These are phyloP conservation scores for Lymantria dispar DNA, from an alignment of 2,888 invertebrate genomes.

Conservation along the genomic window DNA sequence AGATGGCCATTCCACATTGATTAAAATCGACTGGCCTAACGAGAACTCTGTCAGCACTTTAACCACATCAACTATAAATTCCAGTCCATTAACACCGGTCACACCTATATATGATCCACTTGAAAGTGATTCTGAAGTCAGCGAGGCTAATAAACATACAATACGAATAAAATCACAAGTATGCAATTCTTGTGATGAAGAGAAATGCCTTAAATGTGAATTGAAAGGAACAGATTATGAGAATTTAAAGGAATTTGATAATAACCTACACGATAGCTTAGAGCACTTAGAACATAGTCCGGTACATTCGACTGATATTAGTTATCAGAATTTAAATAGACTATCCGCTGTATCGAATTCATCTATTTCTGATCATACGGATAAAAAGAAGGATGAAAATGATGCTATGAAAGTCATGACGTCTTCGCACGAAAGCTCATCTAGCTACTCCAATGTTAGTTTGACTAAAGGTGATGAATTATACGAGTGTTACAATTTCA, in stretches of 20 bases:
- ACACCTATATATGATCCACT: slow-evolving; percentile 69
- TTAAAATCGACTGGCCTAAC: slow-evolving; percentile 72
- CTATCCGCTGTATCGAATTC: slow-evolving; percentile 72
- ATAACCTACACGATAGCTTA: slow-evolving; percentile 50
- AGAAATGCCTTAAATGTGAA: slow-evolving; percentile 72
- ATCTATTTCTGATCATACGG: slow-evolving; percentile 56
- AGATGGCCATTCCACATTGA: slow-evolving; percentile 73
- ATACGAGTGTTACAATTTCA: slow-evolving; percentile 68
- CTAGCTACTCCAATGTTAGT: slow-evolving; percentile 67
- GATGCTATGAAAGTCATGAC: slow-evolving; percentile 66
- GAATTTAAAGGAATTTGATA: slow-evolving; percentile 43
- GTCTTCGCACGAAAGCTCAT: slow-evolving; percentile 74
- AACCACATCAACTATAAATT: slow-evolving; percentile 59
- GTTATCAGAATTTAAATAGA: slow-evolving; percentile 76
- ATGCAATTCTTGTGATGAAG: slow-evolving; percentile 58
- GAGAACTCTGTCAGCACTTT: slow-evolving; percentile 59
- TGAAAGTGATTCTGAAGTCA: slow-evolving; percentile 71
- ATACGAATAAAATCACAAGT: slow-evolving; percentile 58
- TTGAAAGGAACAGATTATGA: slow-evolving; percentile 66
- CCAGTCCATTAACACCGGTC: slow-evolving; percentile 60
- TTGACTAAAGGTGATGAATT: slow-evolving; percentile 56
- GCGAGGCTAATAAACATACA: slow-evolving; percentile 64
- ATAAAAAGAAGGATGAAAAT: slow-evolving; percentile 40
- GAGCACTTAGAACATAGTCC: slow-evolving; percentile 64
- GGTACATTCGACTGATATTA: slow-evolving; percentile 66